These are phyloP conservation scores for Habrosyne pyritoides DNA, from an alignment of 2,888 invertebrate genomes.

Conservation along the genomic window DNA sequence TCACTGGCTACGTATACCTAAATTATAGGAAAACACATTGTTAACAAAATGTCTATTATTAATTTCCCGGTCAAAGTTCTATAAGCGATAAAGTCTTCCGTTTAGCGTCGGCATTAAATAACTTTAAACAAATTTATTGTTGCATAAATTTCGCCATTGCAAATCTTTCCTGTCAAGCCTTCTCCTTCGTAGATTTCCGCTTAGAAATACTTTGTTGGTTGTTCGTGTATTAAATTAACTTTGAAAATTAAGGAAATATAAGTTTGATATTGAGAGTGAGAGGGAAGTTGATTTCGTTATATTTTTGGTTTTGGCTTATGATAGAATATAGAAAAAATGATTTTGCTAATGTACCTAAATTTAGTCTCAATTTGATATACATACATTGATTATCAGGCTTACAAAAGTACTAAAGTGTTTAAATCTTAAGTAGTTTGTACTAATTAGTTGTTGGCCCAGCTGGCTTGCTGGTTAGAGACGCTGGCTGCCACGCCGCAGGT, in stretches of 20 bases:
- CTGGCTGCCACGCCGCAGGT: no score
- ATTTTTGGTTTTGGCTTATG: background rate
- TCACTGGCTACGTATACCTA: background rate
- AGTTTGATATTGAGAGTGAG: no score
- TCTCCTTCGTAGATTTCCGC: slow-evolving; percentile 7
- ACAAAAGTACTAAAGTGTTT: no score
- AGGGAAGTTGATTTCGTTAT: no score
- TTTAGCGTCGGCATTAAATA: slow-evolving; percentile 11
- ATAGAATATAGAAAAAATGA: background rate
- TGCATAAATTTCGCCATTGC: slow-evolving; percentile 19
- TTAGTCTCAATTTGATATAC: no score
- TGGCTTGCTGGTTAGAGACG: no score
- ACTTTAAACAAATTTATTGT: slow-evolving; percentile 18
- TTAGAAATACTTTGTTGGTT: slow-evolving; percentile 3
- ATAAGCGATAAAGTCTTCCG: slow-evolving; percentile 11
- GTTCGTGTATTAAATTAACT: background rate
- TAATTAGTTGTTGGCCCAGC: no score
- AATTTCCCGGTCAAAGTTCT: slow-evolving; percentile 17
- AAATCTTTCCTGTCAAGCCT: slow-evolving; percentile 13
- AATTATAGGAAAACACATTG: background rate
- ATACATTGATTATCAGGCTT: no score
- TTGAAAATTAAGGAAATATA: background rate
- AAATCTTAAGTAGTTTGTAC: no score
- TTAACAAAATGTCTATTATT: slow-evolving; percentile 10
- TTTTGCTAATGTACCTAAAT: no score